Percentiles rank a stretch among this genome's conserved stretches.
Conservation (phyloP, 2,888 invertebrate genomes). For the Abrostola tripartita region DNA sequence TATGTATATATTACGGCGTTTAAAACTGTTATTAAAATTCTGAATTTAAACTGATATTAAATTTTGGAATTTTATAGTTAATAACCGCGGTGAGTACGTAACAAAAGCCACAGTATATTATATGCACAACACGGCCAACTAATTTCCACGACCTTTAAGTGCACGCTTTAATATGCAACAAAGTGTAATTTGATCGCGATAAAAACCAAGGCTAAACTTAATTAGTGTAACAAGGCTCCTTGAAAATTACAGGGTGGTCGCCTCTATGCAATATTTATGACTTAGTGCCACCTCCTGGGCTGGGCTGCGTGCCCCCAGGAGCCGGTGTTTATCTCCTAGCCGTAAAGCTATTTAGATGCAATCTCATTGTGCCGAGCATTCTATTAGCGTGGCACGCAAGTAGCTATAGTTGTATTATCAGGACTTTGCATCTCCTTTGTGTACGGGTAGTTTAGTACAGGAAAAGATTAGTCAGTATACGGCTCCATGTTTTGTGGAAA, state of each 20-base stretch:
- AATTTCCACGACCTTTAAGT: conserved; percentile 61
- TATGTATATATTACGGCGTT: conserved; percentile 7
- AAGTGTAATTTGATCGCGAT: conserved; percentile 65
- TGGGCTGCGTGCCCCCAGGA: conserved; percentile 40
- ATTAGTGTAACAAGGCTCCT: conserved; percentile 65
- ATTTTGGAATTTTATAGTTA: conserved; percentile 5
- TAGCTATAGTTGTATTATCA: conserved; percentile 48
- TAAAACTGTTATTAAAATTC: conserved; percentile 35
- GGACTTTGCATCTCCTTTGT: conserved; percentile 42
- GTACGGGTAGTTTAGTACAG: conserved; percentile 31
- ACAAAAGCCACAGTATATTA: conserved; percentile 7
- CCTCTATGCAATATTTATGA: conserved; percentile 63
- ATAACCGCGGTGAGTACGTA: conserved; percentile 11
- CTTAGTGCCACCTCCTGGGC: conserved; percentile 36
- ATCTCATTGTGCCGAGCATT: conserved; percentile 66
- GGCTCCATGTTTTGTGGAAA: conserved; percentile 25
- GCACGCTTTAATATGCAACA: conserved; percentile 65
- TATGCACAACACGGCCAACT: conserved; percentile 28
- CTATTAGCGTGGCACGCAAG: conserved; percentile 70
- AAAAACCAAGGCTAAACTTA: conserved; percentile 62
- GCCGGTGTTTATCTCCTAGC: conserved; percentile 66
- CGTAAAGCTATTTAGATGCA: conserved; percentile 77
- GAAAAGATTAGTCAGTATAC: conserved; percentile 40
- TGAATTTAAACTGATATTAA: conserved; percentile 29
- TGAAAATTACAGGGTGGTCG: conserved; percentile 61